These are phyloP conservation scores for Euschistus heros DNA, from an alignment of 1,140 invertebrate species.

Conservation along the genomic window DNA sequence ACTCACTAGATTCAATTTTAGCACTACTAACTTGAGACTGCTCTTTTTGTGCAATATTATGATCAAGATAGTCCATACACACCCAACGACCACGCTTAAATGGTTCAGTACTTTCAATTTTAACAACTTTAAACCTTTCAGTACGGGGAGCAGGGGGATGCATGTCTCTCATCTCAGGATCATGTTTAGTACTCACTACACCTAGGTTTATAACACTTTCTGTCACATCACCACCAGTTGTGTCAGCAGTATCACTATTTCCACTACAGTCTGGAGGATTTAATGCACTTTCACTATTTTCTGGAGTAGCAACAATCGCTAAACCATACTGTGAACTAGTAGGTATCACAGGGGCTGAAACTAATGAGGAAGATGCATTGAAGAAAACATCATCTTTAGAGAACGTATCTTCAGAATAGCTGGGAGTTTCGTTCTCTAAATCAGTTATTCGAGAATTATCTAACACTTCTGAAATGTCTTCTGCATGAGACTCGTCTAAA, in stretches of 20 bases:
- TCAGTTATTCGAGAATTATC: slow-evolving; percentile 72
- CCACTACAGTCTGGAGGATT: slow-evolving; percentile 34
- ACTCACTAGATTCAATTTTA: slow-evolving; percentile 14
- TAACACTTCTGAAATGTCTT: slow-evolving; percentile 52
- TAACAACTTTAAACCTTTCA: slow-evolving; percentile 89
- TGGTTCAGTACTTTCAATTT: slow-evolving; percentile 89
- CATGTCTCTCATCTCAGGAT: slow-evolving; percentile 53
- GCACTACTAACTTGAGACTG: background rate
- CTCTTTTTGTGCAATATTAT: slow-evolving; percentile 44
- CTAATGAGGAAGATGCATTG: slow-evolving; percentile 59
- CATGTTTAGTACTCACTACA: slow-evolving; percentile 41
- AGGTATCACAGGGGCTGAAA: slow-evolving; percentile 68
- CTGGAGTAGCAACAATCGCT: slow-evolving; percentile 54
- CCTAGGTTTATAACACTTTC: slow-evolving; percentile 43
- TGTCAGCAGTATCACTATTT: slow-evolving; percentile 39
- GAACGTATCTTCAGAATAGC: slow-evolving; percentile 72
- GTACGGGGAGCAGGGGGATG: slow-evolving; percentile 58
- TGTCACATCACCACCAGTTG: slow-evolving; percentile 47
- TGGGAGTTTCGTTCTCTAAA: slow-evolving; percentile 70
- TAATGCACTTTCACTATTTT: slow-evolving; percentile 26
- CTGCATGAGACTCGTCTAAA: slow-evolving; percentile 83
- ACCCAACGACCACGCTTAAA: slow-evolving; percentile 88
- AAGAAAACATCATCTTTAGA: slow-evolving; percentile 72
- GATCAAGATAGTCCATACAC: slow-evolving; percentile 91
- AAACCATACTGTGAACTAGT: slow-evolving; percentile 73